Evolutionary conservation across 2,113 vertebrate species (phyloP), one percentile per base, ranked within the genome.

Genomic region (Heterocephalus glaber): DNA sequence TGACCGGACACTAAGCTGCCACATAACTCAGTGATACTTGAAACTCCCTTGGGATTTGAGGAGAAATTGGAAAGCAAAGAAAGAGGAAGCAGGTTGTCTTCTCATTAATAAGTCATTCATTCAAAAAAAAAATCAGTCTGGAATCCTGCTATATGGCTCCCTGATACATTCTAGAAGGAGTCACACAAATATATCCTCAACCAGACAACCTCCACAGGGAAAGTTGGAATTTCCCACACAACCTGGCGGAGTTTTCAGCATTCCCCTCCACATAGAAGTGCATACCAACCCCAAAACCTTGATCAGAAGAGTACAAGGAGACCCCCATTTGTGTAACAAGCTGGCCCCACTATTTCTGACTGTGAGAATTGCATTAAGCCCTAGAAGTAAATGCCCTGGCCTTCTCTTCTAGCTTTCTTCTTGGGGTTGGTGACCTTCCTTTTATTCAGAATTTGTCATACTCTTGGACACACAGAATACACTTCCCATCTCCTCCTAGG

Each of bases 31-130:
- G 41, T 66, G 70, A 58, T 72, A 58, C 7, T 3, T 6, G 5
- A 92, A 90, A 79, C 8, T 91, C 81, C 47, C 28, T 82, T 81
- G 60, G 82, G 81, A 96, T 94, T 52, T 90, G 83, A 96, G 16
- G 38, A 88, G 79, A 90, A 84, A 66, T 12, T 85, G 41, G 33
- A 95, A 90, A 84, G 86, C 74, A 24, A 82, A 10, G n/a, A 74
- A 89, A 90, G 47, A 88, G 13, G 66, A 33, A n/a, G 38, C 38
- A 93, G 68, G 26, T 93, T 85, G 65, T 4, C 13, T 72, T 96
- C 61, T 93, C 68, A 86, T 83, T 88, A 87, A 58, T 72, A 92
- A 95, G 38, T 81, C 47, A 82, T 66, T 94, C 56, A 52, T 88
- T 56, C 12, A 52, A 81, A 81, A 93, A 44, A n/a, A 52, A 81